phyloP scores from a whole-genome alignment of 2,113 vertebrate genomes.

The Argyrosomus japonicus region DNA sequence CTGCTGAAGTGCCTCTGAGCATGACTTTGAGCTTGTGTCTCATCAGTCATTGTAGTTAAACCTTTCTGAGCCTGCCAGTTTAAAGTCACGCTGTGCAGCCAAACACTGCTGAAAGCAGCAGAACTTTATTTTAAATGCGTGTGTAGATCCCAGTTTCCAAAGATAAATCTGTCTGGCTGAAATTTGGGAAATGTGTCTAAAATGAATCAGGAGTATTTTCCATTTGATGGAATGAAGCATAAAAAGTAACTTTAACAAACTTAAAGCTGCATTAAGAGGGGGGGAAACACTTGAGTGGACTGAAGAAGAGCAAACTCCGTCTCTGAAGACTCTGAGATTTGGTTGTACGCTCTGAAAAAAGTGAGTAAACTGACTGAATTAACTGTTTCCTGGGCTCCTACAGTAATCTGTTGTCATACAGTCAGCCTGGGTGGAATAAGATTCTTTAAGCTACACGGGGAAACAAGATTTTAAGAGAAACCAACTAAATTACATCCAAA shows the following conservation, averaged over 20 bases:
- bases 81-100: constrained; percentile 13
- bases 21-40: neutral
- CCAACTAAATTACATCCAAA: neutral
- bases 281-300: neutral
- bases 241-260: neutral
- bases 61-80: neutral
- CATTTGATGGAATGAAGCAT: neutral
- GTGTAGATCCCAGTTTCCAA: neutral
- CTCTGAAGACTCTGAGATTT: neutral
- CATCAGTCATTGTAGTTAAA: neutral
- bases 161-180: neutral
- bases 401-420: neutral
- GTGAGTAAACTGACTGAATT: neutral
- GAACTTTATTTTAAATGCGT: neutral
- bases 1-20: neutral
- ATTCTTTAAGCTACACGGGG: no score
- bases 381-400: neutral
- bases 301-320: neutral
- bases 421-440: neutral
- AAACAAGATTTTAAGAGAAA: neutral
- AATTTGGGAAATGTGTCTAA: neutral
- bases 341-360: neutral
- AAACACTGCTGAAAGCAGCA: neutral
- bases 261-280: neutral
- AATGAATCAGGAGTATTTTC: neutral